Conservation (phyloP, 1,140 invertebrate genomes). For the Penaeus japonicus region DNA sequence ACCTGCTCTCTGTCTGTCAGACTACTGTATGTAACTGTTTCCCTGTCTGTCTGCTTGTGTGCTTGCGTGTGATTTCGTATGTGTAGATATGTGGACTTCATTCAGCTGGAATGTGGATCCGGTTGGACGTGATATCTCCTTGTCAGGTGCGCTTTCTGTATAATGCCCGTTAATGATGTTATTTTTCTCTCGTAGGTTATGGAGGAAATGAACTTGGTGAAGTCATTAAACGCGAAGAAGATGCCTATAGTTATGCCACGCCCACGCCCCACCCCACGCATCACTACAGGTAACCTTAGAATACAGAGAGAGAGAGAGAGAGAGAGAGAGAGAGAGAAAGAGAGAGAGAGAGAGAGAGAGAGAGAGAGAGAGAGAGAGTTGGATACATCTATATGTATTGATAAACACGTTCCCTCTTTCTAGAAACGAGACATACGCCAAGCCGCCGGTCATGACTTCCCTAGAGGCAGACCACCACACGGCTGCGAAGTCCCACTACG, state of each 20-base stretch:
- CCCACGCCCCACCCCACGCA: not conserved
- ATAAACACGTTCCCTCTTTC: not conserved
- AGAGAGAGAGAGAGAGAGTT: too few relatives aligned
- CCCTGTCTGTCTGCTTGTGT: too few relatives aligned
- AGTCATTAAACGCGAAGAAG: slow-evolving; percentile 29
- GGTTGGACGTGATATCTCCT: too few relatives aligned
- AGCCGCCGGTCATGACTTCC: slow-evolving; percentile 4
- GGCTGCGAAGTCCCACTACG: slow-evolving; percentile 10
- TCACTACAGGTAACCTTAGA: slow-evolving; percentile 34
- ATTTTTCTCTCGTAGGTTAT: not conserved
- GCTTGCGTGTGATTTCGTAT: too few relatives aligned
- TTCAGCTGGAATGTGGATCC: too few relatives aligned
- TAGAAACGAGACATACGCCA: slow-evolving; percentile 31
- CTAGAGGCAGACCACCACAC: slow-evolving; percentile 16
- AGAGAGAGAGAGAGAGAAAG: too few relatives aligned
- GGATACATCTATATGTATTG: not conserved
- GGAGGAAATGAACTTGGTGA: not conserved
- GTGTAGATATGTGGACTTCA: too few relatives aligned
- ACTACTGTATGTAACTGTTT: too few relatives aligned
- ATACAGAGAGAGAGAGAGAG: too few relatives aligned
- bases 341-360: too few relatives aligned
- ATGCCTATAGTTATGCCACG: slow-evolving; percentile 14
- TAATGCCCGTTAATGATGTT: not conserved
- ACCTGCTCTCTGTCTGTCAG: too few relatives aligned
- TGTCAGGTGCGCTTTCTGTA: too few relatives aligned